Evolutionary conservation across 2,113 vertebrate genomes (phyloP).

Genomic region (Ciconia stormi): DNA sequence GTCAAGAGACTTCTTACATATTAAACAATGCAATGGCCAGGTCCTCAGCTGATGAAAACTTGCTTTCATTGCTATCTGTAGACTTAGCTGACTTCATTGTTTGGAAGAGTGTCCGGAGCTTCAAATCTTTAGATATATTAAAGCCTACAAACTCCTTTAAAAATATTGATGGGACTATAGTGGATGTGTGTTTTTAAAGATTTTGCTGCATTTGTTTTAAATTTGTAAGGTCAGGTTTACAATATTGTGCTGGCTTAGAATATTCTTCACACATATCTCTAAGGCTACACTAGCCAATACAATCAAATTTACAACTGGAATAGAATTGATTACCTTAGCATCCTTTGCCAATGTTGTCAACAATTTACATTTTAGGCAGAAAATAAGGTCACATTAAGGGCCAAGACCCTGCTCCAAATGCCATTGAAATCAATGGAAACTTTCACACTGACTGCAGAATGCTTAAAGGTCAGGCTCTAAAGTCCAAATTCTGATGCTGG

Average conservation of each 20-base stretch:
- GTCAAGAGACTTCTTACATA: neutral
- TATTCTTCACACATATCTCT: neutral
- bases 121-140: neutral
- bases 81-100: neutral
- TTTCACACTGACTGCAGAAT: neutral
- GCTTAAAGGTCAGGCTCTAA: neutral
- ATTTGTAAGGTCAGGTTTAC: neutral
- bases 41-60: neutral
- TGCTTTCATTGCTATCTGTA: neutral
- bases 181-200: neutral
- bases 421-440: constrained; percentile 8
- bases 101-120: neutral
- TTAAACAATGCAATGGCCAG: neutral
- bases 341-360: neutral
- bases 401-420: neutral
- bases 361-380: neutral
- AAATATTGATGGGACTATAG: neutral
- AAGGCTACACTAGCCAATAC: neutral
- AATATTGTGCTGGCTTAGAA: neutral
- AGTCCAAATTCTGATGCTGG: neutral
- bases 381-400: neutral
- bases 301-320: neutral
- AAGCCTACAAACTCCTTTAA: neutral
- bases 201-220: neutral
- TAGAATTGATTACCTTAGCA: neutral